These are phyloP conservation scores for Tinamus guttatus DNA, from an alignment of 2,113 vertebrate species.

Conservation along the genomic window DNA sequence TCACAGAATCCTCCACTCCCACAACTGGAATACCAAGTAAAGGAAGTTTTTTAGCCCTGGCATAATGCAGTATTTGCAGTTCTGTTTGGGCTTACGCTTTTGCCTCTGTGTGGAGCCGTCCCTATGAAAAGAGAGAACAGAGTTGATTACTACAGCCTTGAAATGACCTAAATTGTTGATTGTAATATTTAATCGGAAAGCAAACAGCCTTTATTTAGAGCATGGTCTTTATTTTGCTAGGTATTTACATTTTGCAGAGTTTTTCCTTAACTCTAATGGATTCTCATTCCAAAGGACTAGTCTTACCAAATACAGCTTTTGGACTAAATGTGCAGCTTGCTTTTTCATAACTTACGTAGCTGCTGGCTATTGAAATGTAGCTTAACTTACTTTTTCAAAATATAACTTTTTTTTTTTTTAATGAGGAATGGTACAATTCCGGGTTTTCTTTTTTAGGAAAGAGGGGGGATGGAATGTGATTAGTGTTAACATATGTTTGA, in stretches of 20 bases:
- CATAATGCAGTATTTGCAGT: neutral
- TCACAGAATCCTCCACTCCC: neutral
- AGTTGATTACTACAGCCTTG: neutral
- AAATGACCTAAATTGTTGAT: neutral
- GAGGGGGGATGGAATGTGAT: too few species aligned
- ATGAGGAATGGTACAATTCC: fast-evolving
- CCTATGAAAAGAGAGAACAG: neutral
- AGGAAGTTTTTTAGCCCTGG: neutral
- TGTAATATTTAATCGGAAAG: neutral
- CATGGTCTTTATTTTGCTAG: neutral
- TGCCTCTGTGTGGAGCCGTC: neutral
- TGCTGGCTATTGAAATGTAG: neutral
- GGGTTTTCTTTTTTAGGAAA: fast-evolving
- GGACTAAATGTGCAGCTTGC: neutral
- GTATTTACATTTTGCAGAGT: neutral
- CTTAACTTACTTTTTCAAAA: neutral
- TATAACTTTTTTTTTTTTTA: neutral
- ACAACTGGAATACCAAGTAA: neutral
- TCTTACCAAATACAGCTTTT: neutral
- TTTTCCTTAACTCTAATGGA: fast-evolving
- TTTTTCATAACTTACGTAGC: neutral
- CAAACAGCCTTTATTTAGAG: neutral
- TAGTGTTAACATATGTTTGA: neutral
- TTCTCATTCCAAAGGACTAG: neutral
- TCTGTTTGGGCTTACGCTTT: neutral